Base-by-base conservation (phyloP, 2,888 invertebrate genomes). In the Diarsia brunnea region DNA sequence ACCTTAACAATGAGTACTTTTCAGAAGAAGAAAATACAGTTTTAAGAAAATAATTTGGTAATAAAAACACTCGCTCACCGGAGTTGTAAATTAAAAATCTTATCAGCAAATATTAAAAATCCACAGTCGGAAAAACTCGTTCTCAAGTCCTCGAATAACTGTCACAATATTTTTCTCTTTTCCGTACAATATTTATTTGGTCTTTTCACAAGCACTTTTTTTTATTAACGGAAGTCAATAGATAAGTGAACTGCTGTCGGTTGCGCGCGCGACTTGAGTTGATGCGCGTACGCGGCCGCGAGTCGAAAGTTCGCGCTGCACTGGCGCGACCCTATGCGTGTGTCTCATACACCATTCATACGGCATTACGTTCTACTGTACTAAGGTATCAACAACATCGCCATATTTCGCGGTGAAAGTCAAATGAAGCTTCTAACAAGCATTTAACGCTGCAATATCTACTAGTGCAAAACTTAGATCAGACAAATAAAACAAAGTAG, bases 11-110 rank as follows among this genome's bases (percentile, higher is more conserved):
- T 31, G 24, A 4, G 14, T n/a, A 53, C 2, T 12, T 19, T 5
- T 8, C 1, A 14, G 1, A 27, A 61, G 19, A 69, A 53, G 58
- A 74, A 47, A 55, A 63, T 21, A 47, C 45, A 43, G 49, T 61
- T 64, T 12, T 64, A 79, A 43, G 27, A 31, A 77, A 79, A 65
- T 11, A 51, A 64, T 80, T 79, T 64, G 43, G 64, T 51, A 70
- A 63, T 38, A 47, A 85, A 87, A 89, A 90, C 79, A 84, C 75
- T 82, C 83, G 93, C 94, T 94, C 89, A 95, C 95, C 94, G 89
- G 87, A 90, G 84, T 91, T 88, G 89, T 88, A 92, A 95, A 94
- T 92, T 91, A 90, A 90, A 91, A 91, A 85, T 88, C 89, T 91
- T 91, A 91, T 91, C 92, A 85, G 81, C 69, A 79, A 88, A 82